Evolutionary conservation across 2,888 invertebrate species (phyloP), one percentile per base, ranked within the genome.

Genomic region (Agonopterix heracliana): DNA sequence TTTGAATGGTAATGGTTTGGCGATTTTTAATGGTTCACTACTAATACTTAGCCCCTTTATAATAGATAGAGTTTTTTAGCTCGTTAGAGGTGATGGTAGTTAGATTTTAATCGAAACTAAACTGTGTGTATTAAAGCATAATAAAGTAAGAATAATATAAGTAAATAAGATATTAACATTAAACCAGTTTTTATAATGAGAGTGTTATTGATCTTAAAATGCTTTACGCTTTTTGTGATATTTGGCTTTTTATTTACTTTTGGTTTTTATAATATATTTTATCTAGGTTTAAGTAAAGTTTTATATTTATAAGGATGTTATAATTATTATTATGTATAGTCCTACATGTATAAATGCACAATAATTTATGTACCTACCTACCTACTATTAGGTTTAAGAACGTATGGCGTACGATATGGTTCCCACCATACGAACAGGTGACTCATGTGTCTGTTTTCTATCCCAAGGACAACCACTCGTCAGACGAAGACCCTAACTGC

Each of bases 401-500:
- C 26, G 54, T 49, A 40, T 47, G 44, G 46, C 4, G n/a, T n/a
- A 9, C n/a, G 10, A 26, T 5, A 26, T 26, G 26, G 26, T n/a
- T 38, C 10, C 26, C 13, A 34, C n/a, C 7, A 26, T 34, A 12
- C 38, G 46, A 54, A 51, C 41, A 26, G 66, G 62, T 67, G 65
- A 77, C 68, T 80, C 63, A 80, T 68, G 63, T 75, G 63, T 78
- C 64, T 63, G 68, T 79, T 80, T 82, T 77, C 70, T 79, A 74
- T 81, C 69, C 76, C 64, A 82, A 86, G 85, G 85, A 81, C 71
- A 72, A 11, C 12, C 80, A 78, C 66, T 79, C 85, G 68, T 84
- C 85, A 74, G 86, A 85, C 71, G 85, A 85, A 73, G 85, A 91
- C 84, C 89, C 90, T 88, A 91, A 91, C 91, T 92, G 92, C 91